Evolutionary conservation across 2,113 vertebrate species (phyloP).

Genomic region (Carlito syrichta): DNA sequence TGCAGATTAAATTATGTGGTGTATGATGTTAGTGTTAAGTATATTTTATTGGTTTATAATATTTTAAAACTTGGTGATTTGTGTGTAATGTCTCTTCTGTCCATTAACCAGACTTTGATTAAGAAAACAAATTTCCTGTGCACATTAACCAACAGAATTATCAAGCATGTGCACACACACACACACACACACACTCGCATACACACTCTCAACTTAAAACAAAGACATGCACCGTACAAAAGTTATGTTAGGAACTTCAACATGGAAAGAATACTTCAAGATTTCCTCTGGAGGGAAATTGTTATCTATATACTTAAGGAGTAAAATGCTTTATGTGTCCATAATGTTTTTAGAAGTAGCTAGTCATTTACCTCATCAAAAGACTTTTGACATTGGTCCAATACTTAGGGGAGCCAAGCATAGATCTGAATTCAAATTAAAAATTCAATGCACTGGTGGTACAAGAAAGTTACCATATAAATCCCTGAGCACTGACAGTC

Average conservation of each 20-base stretch:
- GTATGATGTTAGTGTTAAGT: slow-evolving; percentile 43
- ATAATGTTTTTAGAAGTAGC: background rate
- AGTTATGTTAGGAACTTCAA: background rate
- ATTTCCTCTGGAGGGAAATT: background rate
- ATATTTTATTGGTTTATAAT: slow-evolving; percentile 44
- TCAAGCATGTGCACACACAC: background rate
- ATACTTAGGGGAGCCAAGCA: background rate
- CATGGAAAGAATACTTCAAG: background rate
- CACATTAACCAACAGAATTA: slow-evolving; percentile 5
- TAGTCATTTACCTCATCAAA: background rate
- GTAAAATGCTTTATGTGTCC: background rate
- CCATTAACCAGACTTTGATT: slow-evolving; percentile 54
- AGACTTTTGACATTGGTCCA: background rate
- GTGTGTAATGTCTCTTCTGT: slow-evolving; percentile 33
- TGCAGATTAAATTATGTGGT: slow-evolving; percentile 43
- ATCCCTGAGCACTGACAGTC: background rate
- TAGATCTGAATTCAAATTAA: slow-evolving; percentile 28
- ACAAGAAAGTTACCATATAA: background rate
- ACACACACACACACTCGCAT: background rate
- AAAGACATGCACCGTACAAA: background rate
- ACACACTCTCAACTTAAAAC: background rate
- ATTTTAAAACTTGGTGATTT: slow-evolving; percentile 57
- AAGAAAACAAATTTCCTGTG: slow-evolving; percentile 39
- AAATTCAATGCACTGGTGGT: background rate
- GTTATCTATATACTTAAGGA: background rate